These are phyloP conservation scores for Tinamus guttatus DNA, from an alignment of 2,113 vertebrate species.

Conservation along the genomic window DNA sequence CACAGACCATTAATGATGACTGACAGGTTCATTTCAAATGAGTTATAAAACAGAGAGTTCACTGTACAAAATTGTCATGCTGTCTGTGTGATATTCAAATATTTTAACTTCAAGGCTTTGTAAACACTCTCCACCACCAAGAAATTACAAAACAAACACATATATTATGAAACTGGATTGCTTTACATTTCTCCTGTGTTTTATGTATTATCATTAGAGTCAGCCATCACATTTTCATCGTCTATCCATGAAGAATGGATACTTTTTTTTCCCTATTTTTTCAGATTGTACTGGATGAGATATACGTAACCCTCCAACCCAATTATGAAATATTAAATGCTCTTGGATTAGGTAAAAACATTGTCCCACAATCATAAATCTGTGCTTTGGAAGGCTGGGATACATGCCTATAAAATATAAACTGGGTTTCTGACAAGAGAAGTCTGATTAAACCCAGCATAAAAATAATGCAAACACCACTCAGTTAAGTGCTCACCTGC, in stretches of 20 bases:
- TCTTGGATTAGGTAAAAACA: slow-evolving; percentile 42
- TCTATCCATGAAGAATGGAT: slow-evolving; percentile 6
- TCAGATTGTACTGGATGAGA: slow-evolving; percentile 32
- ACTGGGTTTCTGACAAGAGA: neutral
- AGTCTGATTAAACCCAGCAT: slow-evolving; percentile 18
- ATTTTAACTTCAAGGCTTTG: slow-evolving; percentile 39
- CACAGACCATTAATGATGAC: slow-evolving; percentile 74
- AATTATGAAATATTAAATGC: slow-evolving; percentile 9
- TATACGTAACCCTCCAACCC: neutral
- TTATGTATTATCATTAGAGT: neutral
- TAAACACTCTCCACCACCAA: slow-evolving; percentile 17
- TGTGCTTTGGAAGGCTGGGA: neutral
- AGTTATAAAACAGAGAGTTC: slow-evolving; percentile 46
- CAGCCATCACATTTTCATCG: neutral
- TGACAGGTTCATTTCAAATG: slow-evolving; percentile 69
- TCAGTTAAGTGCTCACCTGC: neutral
- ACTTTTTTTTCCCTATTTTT: slow-evolving; percentile 40
- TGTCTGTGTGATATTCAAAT: slow-evolving; percentile 44
- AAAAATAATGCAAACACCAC: slow-evolving; percentile 38
- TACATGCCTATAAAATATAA: slow-evolving; percentile 1
- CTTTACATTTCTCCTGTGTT: slow-evolving; percentile 7
- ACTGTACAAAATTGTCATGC: slow-evolving; percentile 35
- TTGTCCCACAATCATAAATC: neutral
- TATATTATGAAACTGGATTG: neutral
- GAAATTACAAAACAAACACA: neutral